Percentiles rank a stretch among this genome's conserved stretches.
These are phyloP conservation scores for Pseudorectes ferrugineus DNA, from an alignment of 2,113 vertebrate genomes.

Conservation along the genomic window DNA sequence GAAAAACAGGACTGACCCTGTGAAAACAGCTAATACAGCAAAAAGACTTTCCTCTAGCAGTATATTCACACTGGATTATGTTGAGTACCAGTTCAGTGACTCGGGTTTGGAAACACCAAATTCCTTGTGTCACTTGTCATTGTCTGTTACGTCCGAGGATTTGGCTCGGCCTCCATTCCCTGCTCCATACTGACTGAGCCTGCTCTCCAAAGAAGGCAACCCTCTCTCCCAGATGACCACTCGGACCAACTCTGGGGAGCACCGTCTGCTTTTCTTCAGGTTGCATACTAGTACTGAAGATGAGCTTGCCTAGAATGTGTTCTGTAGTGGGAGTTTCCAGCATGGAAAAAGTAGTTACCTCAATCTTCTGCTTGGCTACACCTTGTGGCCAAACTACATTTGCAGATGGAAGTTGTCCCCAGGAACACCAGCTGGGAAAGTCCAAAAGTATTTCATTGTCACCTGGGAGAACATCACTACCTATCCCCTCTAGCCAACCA, in stretches of 20 bases:
- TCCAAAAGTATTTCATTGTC: background rate
- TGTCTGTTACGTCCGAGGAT: background rate
- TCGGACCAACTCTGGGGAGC: background rate
- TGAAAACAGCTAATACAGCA: background rate
- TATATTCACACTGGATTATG: background rate
- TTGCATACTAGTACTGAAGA: background rate
- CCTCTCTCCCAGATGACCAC: background rate
- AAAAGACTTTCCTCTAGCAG: background rate
- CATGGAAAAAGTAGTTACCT: background rate
- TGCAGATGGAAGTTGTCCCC: background rate
- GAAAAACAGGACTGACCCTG: background rate
- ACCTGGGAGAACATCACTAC: background rate
- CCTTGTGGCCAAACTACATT: background rate
- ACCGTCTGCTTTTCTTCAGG: background rate
- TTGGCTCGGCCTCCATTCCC: background rate
- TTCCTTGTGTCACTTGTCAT: background rate
- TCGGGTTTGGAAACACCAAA: background rate
- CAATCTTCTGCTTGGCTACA: background rate
- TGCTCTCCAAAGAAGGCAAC: background rate
- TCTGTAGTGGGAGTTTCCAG: background rate
- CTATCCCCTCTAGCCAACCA: background rate
- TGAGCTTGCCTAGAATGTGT: background rate
- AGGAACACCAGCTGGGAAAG: background rate
- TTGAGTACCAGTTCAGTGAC: background rate
- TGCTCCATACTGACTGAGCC: background rate